phyloP scores from a whole-genome alignment of 2,888 invertebrate genomes.

The Coenonympha arcania region DNA sequence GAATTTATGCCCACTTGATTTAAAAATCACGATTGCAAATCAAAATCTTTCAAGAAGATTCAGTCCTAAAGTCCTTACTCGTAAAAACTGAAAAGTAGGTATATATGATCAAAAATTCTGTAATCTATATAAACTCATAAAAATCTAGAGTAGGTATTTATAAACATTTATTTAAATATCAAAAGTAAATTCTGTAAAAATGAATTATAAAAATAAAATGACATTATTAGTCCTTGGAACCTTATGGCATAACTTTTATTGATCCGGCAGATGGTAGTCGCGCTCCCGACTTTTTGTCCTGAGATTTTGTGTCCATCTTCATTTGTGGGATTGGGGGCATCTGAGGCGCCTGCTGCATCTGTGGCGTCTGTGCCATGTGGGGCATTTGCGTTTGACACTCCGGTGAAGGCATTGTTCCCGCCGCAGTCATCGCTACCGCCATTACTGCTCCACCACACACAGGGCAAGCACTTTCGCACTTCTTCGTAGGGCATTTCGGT shows the following conservation, averaged over 20 bases:
- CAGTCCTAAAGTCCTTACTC: too few relatives aligned
- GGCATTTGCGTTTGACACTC: slow-evolving; percentile 9
- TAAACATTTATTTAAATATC: slow-evolving; percentile 12
- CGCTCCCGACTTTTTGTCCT: slow-evolving; percentile 29
- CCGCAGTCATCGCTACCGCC: slow-evolving; percentile 22
- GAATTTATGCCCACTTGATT: too few relatives aligned
- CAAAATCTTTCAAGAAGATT: too few relatives aligned
- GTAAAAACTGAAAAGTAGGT: too few relatives aligned
- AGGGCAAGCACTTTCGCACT: slow-evolving; percentile 32
- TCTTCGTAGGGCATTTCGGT: slow-evolving; percentile 34
- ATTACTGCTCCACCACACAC: slow-evolving; percentile 28
- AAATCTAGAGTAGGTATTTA: neutral
- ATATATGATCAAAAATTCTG: too few relatives aligned
- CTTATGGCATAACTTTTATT: slow-evolving; percentile 34
- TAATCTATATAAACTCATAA: too few relatives aligned
- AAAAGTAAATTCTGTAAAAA: slow-evolving; percentile 1
- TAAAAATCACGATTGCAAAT: too few relatives aligned
- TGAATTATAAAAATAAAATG: neutral
- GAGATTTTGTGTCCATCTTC: slow-evolving; percentile 25
- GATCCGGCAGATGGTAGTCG: slow-evolving; percentile 28
- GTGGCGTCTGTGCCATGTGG: neutral
- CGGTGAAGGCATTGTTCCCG: slow-evolving; percentile 12
- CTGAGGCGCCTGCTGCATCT: neutral
- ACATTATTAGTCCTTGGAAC: neutral
- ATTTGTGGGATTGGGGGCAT: slow-evolving; percentile 7